Base-by-base conservation (phyloP, 37 sponge, comb jelly and placozoan species). In the Ephydatia muelleri region DNA sequence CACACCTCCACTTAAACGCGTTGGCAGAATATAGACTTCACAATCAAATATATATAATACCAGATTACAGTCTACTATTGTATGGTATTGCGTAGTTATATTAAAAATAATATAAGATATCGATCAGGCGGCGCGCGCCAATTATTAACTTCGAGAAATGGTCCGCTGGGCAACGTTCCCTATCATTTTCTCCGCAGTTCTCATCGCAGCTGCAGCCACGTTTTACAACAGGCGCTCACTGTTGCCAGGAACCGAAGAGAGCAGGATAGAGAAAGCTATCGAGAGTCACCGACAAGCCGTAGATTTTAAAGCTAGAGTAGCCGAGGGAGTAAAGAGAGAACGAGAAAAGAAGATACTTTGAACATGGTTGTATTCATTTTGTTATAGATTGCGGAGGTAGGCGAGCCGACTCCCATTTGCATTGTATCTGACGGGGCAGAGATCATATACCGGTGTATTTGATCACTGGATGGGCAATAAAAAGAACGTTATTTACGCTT, bases 101-200 rank as follows among this genome's bases (percentile, higher is more conserved):
- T 43, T 11, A 11, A 43, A 11, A 43, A 43, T 8, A 4, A 4
- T 43, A 43, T 43, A 11, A 43, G 47, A 11, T 43, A 43, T 8
- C 47, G 8, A 43, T 43, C 8, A 43, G 8, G 47, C 8, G 8
- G 47, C 47, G 4, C 4, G 4, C 8, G 8, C 47, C 47, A 43
- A 8, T 43, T 43, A 43, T 11, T 43, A 11, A 43, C 4, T 9
- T 34, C 4, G 36, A n/a, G 49, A 0, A 29, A 80, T 80, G 87
- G 67, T 87, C 25, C 79, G 89, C 19, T 22, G 31, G 47, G 36
- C 80, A 43, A 48, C 38, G 9, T 89, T 84, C 76, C 92, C 92
- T 68, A 38, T 88, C 21, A 57, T 92, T 11, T 92, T 92, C 77
- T 85, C 85, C 69, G 85, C 75, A 31, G 36, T 73, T 70, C 76